Percentiles rank a stretch among this genome's conserved stretches.
These are phyloP conservation scores for Rattus norvegicus DNA, from an alignment of 2,113 vertebrate species.

Conservation along the genomic window GRCr8 NC_086026.1:105361501-105362000, in stretches of 20 bases:
- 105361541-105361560: background rate
- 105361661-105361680: background rate
- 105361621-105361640: background rate
- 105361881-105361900: slow-evolving; percentile 34
- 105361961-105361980: slow-evolving; percentile 38
- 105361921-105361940: slow-evolving; percentile 55
- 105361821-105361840: background rate
- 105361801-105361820: background rate
- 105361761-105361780: background rate
- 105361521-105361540: background rate
- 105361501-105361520: too few species aligned
- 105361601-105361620: background rate
- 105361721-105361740: background rate
- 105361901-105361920: background rate
- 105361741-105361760: too few species aligned
- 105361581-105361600: background rate
- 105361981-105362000: slow-evolving; percentile 25
- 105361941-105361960: slow-evolving; percentile 43
- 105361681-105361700: background rate
- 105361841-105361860: slow-evolving; percentile 30
- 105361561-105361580: background rate
- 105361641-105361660: background rate
- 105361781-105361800: background rate
- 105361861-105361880: slow-evolving; percentile 44
- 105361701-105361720: background rate